A percentile compares a stretch with the other conserved stretches of the same genome.
phyloP scores from a whole-genome alignment of 2,888 invertebrate genomes.

The Crematogaster levior region DNA sequence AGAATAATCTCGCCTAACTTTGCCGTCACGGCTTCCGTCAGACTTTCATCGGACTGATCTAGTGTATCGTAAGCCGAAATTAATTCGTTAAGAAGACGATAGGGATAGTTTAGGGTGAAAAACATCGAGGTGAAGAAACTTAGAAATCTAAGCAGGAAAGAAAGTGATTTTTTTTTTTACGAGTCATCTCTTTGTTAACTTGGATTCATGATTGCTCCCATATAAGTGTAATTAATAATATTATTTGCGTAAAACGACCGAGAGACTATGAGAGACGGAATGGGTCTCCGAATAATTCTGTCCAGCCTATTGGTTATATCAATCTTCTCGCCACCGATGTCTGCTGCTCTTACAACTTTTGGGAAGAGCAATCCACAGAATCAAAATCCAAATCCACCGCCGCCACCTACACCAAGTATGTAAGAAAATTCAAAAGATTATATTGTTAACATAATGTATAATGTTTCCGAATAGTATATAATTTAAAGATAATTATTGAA shows the following conservation, averaged over 20 bases:
- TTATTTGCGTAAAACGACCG: neutral
- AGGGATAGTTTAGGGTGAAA: neutral
- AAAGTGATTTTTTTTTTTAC: constrained; percentile 25
- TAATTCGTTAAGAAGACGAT: neutral
- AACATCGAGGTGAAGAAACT: neutral
- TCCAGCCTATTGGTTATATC: constrained; percentile 69
- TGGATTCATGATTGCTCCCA: constrained; percentile 54
- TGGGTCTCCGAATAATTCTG: constrained; percentile 64
- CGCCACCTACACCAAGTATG: constrained; percentile 88
- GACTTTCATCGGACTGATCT: neutral
- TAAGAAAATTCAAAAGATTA: constrained; percentile 34
- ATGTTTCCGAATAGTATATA: neutral
- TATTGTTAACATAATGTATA: neutral
- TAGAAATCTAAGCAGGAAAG: constrained; percentile 6
- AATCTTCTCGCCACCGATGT: constrained; percentile 85
- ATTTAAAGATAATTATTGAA: neutral
- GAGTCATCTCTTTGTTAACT: neutral
- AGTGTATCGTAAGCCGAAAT: constrained; percentile 5
- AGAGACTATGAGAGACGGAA: constrained; percentile 68
- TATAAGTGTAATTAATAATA: constrained; percentile 48
- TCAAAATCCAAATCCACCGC: constrained; percentile 85
- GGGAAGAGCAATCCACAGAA: constrained; percentile 89
- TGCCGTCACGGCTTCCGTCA: neutral
- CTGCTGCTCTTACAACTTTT: constrained; percentile 90
- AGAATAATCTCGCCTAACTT: constrained; percentile 12